phyloP scores from a whole-genome alignment of 2,888 invertebrate species.

The Drosophila macrothrix region DNA sequence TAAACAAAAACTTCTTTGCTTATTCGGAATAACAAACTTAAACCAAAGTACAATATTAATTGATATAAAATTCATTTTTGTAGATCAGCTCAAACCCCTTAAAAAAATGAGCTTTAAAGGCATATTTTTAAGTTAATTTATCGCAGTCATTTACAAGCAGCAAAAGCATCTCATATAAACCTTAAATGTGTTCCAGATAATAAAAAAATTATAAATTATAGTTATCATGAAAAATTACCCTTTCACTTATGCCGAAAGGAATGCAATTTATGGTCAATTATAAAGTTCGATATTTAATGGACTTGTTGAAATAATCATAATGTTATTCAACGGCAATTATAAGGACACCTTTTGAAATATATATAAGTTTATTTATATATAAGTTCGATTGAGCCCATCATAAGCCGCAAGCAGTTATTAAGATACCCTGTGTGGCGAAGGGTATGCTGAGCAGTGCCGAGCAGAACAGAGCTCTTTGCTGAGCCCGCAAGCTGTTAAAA shows the following conservation, averaged over 20 bases:
- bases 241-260: neutral
- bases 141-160: neutral
- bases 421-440: constrained; percentile 6
- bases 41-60: neutral
- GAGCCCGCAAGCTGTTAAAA: constrained; percentile 72
- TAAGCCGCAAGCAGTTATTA: constrained; percentile 1
- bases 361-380: neutral
- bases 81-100: neutral
- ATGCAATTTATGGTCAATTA: neutral
- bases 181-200: neutral
- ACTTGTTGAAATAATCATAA: neutral
- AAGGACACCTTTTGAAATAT: neutral
- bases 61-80: neutral
- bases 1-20: neutral
- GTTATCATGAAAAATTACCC: neutral
- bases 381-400: neutral
- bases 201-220: neutral
- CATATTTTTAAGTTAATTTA: neutral
- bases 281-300: neutral
- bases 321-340: neutral
- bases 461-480: constrained; percentile 32
- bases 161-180: neutral
- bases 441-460: constrained; percentile 15
- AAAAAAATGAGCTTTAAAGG: neutral
- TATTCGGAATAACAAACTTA: neutral